phyloP scores from a whole-genome alignment of 2,888 invertebrate genomes.

The Sarcophaga subvicina region DNA sequence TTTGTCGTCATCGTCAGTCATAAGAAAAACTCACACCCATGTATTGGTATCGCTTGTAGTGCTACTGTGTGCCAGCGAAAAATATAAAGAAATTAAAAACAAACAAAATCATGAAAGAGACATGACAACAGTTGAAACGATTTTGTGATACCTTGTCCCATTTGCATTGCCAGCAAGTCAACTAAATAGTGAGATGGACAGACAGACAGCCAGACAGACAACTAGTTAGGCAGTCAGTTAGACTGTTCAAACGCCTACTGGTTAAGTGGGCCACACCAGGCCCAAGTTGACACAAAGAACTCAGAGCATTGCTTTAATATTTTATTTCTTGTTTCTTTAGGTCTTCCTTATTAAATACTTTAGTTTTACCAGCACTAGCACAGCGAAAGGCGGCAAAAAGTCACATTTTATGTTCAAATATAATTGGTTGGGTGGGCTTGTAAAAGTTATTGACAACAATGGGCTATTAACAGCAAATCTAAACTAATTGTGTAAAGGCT shows the following conservation, averaged over 20 bases:
- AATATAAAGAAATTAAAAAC: slow-evolving; percentile 40
- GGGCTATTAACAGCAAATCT: background rate
- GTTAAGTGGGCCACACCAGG: background rate
- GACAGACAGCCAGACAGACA: background rate
- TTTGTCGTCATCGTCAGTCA: slow-evolving; percentile 19
- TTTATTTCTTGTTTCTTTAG: background rate
- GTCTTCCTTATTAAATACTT: background rate
- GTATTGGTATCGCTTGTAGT: background rate
- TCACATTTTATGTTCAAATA: slow-evolving; percentile 26
- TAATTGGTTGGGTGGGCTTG: slow-evolving; percentile 30
- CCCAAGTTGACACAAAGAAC: slow-evolving; percentile 1
- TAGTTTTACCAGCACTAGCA: background rate
- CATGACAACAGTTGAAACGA: slow-evolving; percentile 60
- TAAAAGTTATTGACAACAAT: slow-evolving; percentile 8
- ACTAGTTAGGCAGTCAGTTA: background rate
- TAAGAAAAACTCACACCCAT: slow-evolving; percentile 15
- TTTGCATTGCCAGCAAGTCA: slow-evolving; percentile 31
- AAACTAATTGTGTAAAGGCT: background rate
- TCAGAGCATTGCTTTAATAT: slow-evolving; percentile 1
- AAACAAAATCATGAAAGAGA: slow-evolving; percentile 61
- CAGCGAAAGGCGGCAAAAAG: slow-evolving; percentile 11
- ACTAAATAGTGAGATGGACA: background rate
- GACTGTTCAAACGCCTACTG: background rate
- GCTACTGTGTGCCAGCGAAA: slow-evolving; percentile 1
- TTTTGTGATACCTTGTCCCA: slow-evolving; percentile 58